Percentiles rank a stretch among this genome's conserved stretches.
Evolutionary conservation across 2,797 vertebrate species (phyloP).

Genomic region (Linurgus olivaceus): DNA sequence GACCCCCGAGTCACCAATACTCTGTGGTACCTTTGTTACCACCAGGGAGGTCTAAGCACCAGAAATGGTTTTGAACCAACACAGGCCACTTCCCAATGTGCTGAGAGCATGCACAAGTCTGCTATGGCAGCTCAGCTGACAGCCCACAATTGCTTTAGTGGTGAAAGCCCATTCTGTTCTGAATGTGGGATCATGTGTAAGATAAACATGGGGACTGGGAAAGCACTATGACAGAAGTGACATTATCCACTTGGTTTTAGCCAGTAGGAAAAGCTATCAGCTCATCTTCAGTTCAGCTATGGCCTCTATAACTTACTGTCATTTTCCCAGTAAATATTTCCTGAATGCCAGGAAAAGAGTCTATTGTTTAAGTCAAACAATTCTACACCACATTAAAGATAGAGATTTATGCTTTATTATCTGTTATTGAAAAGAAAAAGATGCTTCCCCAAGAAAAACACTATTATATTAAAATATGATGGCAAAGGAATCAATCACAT

Average conservation of each 20-base stretch:
- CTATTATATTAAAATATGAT: background rate
- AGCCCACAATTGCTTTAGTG: background rate
- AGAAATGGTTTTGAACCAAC: background rate
- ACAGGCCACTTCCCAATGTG: background rate
- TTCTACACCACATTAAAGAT: constrained; percentile 8
- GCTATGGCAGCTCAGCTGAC: background rate
- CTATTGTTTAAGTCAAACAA: background rate
- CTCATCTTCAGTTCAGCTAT: background rate
- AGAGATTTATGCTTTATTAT: background rate
- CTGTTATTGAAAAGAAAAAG: constrained; percentile 13
- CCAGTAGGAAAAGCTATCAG: background rate
- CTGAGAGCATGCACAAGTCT: background rate
- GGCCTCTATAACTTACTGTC: background rate
- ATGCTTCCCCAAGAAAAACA: background rate
- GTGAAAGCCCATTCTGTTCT: background rate
- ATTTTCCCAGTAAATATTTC: background rate
- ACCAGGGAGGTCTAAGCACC: background rate
- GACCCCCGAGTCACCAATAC: rapidly evolving
- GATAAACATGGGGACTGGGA: background rate
- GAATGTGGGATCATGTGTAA: background rate
- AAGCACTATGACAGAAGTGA: background rate
- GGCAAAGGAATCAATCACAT: background rate
- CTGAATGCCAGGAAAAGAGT: background rate
- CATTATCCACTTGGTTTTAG: background rate
- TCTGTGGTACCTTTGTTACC: background rate